Evolutionary conservation across 2,888 invertebrate species (phyloP), one percentile per base, ranked within the genome.

Genomic region (Leucoptera coffeella): DNA sequence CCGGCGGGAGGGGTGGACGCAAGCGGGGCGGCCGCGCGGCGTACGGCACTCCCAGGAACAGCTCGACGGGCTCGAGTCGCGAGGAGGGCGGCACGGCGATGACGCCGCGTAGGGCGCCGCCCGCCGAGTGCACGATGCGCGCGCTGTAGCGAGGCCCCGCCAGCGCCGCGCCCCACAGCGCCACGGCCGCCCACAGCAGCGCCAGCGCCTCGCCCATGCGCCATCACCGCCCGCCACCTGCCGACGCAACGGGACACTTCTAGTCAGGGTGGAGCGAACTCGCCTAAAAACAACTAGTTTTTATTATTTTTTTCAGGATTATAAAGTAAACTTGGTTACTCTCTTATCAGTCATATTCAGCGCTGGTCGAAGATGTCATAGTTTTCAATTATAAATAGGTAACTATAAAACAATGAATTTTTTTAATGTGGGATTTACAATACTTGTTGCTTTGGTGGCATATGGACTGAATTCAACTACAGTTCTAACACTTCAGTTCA

Each of bases 1-100:
- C 62, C 5, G 85, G 79, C 11, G 80, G 75, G 22, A 79, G 77
- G 2, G 90, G 86, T 2, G 82, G 75, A 36, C 79, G 78, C 43
- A 86, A 82, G 12, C 85, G 67, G 9, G 75, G 58, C 1, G 88
- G 85, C 3, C 79, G 74, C 4, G 82, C 81, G 5, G 85, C 90
- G 74, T 89, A 92, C 24, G 87, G 88, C 26, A 91, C 82, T 1
- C 90, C 90, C 12, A 83, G 77, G 62, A 89, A 92, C 40, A 83
- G 86, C 60, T 90, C 85, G 40, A 85, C 84, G 1, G 83, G 83
- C 52, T 83, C 83, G 54, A 84, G 51, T 38, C 82, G 80, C 31
- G 78, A 74, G 10, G 80, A 81, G 43, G 79, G 81, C 31, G 82
- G 72, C 50, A 83, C 82, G 61, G 82, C 65, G 35, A 78, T 78